These are phyloP conservation scores for Epirrhoe tristata DNA, from an alignment of 2,888 invertebrate genomes.

Conservation along the genomic window DNA sequence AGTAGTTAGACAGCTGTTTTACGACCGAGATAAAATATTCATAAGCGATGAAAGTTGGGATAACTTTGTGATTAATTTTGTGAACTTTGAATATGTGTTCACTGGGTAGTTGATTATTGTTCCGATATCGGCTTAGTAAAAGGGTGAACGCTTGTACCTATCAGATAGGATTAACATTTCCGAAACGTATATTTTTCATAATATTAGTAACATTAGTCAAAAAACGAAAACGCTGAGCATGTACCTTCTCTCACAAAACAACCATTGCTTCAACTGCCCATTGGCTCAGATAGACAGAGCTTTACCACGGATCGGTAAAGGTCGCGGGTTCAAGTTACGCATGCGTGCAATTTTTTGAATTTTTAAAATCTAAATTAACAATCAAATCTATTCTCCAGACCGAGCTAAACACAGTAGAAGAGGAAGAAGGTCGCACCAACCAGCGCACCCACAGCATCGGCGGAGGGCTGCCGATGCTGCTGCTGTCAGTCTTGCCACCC, in stretches of 20 bases:
- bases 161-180: no score
- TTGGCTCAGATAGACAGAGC: no score
- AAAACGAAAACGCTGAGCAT: no score
- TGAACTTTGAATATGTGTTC: constrained; percentile 1
- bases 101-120: not conserved
- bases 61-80: constrained; percentile 21
- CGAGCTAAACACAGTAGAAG: constrained; percentile 78
- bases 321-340: no score
- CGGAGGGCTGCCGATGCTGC: constrained; percentile 88
- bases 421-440: constrained; percentile 69
- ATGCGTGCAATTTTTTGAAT: no score
- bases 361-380: no score
- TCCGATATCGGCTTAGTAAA: not conserved
- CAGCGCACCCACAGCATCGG: constrained; percentile 87
- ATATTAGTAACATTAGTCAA: no score
- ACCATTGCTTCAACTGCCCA: no score
- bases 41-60: constrained; percentile 22
- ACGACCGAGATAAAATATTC: constrained; percentile 24
- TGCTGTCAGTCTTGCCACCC: constrained; percentile 90
- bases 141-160: not conserved
- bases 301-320: no score
- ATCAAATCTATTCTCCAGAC: constrained; percentile 57
- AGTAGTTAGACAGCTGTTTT: constrained; percentile 19
- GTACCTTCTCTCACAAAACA: no score
- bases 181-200: not conserved